Evolutionary conservation across 2,113 vertebrate genomes (phyloP), one percentile per base, ranked within the genome.

Genomic region (Leptobrachium ailaonicum): DNA sequence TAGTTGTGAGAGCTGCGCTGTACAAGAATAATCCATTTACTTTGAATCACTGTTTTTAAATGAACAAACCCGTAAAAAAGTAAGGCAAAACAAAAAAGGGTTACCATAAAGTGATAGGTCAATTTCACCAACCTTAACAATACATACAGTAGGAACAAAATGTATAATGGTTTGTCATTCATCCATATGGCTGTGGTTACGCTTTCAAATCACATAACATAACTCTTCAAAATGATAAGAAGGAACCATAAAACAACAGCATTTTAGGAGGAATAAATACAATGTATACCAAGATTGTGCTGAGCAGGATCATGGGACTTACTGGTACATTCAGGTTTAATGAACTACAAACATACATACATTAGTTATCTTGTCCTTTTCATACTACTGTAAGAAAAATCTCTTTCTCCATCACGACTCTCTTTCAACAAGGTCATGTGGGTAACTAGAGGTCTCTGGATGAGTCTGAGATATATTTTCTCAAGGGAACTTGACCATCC

Each of bases 191-290:
- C 13, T 47, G 60, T 64, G 14, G 41, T 32, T 44, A 32, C 12
- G 60, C 41, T 63, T 44, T 74, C 73, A 66, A 66, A 64, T 7
- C 5, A 20, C 60, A 68, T 58, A 47, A 44, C 67, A 41, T 54
- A 78, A 58, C 43, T 76, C 47, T 56, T 68, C 32, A 67, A 76
- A 50, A 66, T 13, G 42, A 67, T 54, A 70, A 62, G n/a, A 81
- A 74, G 68, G 68, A 41, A 62, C 67, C 73, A 68, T 60, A 68
- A 47, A 81, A 41, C 43, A 74, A 80, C 50, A 73, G 73, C 9
- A 64, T 6, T 13, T 12, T 60, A 78, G 71, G 20, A 69, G 44
- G 53, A 81, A 75, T 74, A 44, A 81, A 62, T 64, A 69, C 32
- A 68, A 66, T 14, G 40, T 58, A 53, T 54, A 60, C 54, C 54